These are phyloP conservation scores for Eunapius fragilis DNA, from an alignment of 37 sponge, comb jelly and placozoan genomes.

Conservation along the genomic window DNA sequence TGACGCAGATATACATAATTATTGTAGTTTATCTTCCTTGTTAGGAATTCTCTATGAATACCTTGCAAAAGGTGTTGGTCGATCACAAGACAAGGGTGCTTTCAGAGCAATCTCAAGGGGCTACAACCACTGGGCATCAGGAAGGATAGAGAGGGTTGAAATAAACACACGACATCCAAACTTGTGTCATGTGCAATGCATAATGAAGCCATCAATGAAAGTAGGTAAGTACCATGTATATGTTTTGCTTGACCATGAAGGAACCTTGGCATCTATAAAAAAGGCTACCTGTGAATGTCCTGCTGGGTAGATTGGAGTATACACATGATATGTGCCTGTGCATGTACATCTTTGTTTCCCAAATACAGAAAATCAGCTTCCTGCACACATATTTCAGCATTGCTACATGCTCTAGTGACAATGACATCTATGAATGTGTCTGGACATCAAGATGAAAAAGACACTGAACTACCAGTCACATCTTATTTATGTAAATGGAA, in stretches of 20 bases:
- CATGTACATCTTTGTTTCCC: neutral
- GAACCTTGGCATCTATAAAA: conserved; percentile 11
- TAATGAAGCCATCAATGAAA: conserved; percentile 59
- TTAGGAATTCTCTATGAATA: conserved; percentile 17
- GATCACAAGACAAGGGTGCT: conserved; percentile 20
- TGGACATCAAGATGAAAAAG: neutral
- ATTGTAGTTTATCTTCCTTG: neutral
- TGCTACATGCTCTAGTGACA: conserved; percentile 22
- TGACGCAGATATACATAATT: neutral
- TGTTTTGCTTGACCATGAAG: no score
- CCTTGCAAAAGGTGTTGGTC: conserved; percentile 28
- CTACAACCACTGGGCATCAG: conserved; percentile 19
- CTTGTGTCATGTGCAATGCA: conserved; percentile 31
- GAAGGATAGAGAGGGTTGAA: conserved; percentile 14
- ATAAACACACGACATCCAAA: conserved; percentile 15
- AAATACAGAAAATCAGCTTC: conserved; percentile 16
- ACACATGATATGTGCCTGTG: no score
- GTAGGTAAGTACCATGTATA: neutral
- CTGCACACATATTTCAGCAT: conserved; percentile 33
- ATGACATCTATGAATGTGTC: neutral
- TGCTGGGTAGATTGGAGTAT: conserved; percentile 25
- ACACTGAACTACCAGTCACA: conserved; percentile 18
- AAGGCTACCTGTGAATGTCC: conserved; percentile 31
- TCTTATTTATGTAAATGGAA: conserved; percentile 38
- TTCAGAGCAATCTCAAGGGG: conserved; percentile 38